Conservation (phyloP, 2,888 invertebrate species). For the Crioceris asparagi region DNA sequence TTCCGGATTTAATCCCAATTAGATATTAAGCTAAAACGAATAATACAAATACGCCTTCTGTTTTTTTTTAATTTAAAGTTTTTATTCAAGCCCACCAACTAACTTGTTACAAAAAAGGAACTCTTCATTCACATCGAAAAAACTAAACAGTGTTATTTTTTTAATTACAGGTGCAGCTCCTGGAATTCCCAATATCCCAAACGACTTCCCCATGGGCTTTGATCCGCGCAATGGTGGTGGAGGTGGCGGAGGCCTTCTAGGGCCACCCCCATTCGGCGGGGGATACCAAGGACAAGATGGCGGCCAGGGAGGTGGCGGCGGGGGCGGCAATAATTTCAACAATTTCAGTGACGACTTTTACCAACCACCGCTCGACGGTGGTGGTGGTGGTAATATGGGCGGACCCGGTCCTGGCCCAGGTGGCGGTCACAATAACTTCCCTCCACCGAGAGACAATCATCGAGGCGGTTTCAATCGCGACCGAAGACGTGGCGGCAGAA, state of each 20-base stretch:
- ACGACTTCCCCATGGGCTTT: conserved; percentile 35
- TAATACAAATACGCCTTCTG: too few relatives aligned
- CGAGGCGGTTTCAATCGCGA: conserved; percentile 29
- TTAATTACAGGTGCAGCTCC: conserved; percentile 43
- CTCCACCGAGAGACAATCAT: too few relatives aligned
- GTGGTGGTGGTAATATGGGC: conserved; percentile 29
- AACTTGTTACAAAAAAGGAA: too few relatives aligned
- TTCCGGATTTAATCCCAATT: too few relatives aligned
- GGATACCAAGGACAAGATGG: background rate
- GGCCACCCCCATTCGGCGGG: conserved; percentile 19
- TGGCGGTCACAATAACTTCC: conserved; percentile 23
- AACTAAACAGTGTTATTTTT: too few relatives aligned
- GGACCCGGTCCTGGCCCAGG: too few relatives aligned
- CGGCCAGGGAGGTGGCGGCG: conserved; percentile 19
- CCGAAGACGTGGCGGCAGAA: conserved; percentile 20
- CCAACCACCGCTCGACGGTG: conserved; percentile 19
- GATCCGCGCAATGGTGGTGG: conserved; percentile 34
- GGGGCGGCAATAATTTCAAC: conserved; percentile 34
- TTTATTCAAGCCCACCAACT: too few relatives aligned
- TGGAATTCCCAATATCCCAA: conserved; percentile 35
- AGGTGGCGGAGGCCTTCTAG: conserved; percentile 28
- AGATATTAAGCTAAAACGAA: too few relatives aligned
- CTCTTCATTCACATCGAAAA: too few relatives aligned
- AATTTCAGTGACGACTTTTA: conserved; percentile 41
- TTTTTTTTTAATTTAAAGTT: too few relatives aligned